Base-by-base conservation (phyloP, 2,888 invertebrate genomes). In the Fabriciana adippe region DNA sequence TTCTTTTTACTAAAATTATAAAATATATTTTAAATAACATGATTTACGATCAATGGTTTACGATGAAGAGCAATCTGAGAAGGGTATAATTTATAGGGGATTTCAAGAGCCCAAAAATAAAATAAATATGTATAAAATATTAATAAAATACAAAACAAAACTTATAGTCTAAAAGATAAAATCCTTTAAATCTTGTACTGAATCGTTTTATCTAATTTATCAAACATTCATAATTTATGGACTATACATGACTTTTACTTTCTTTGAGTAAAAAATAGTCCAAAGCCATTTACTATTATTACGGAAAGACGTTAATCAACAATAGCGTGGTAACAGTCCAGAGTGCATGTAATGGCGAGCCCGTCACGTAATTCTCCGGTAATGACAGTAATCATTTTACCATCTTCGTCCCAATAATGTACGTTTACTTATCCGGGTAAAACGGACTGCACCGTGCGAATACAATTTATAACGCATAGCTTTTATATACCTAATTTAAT, bases 341-440 rank as follows among this genome's bases (percentile, higher is more conserved):
- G 78, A 85, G 80, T 79, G 82, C 84, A 82, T 85, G 83, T 88
- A 79, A 81, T 80, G 79, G 77, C 77, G 73, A 76, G 77, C 82
- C 78, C 83, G 80, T 75, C 82, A 77, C 79, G 86, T 88, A 88
- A 90, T 90, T 88, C 83, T 71, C 78, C 70, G 70, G 81, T 90
- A 92, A 91, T 91, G 89, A 89, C 83, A 79, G 90, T 86, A 90
- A 92, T 92, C 89, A 91, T 91, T 89, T 88, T 84, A 88, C 87
- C 89, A 89, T 91, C 89, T 87, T 82, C 81, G 81, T 84, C 83
- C 86, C 88, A 84, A 87, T 89, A 85, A 81, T 80, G 76, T 80
- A 81, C 82, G 81, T 82, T 83, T 84, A 81, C 81, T 79, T 72
- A 79, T 75, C 67, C 69, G 69, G 70, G 76, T 75, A 78, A 73